These are phyloP conservation scores for human (Homo sapiens) DNA, from an alignment of 2,113 vertebrate genomes.

Conservation along the genomic window GRCh38 chr17:61104001-61104500, in stretches of 20 bases:
- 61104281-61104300: neutral
- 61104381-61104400: neutral
- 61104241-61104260: constrained; percentile 36
- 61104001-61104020: constrained; percentile 72
- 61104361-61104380: neutral
- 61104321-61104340: neutral
- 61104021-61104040: constrained; percentile 67
- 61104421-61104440: neutral
- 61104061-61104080: constrained; percentile 69
- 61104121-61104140: constrained; percentile 78
- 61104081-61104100: constrained; percentile 50
- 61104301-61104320: constrained; percentile 28
- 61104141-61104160: constrained; percentile 74
- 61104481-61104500: neutral
- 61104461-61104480: neutral
- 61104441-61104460: neutral
- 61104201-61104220: neutral
- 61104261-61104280: constrained; percentile 10
- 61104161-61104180: constrained; percentile 72
- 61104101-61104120: constrained; percentile 69
- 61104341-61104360: neutral
- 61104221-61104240: constrained; percentile 3
- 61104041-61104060: constrained; percentile 61
- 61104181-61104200: constrained; percentile 71
- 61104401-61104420: neutral